These are phyloP conservation scores for Bellardia pandia DNA, from an alignment of 2,888 invertebrate species.

Conservation along the genomic window DNA sequence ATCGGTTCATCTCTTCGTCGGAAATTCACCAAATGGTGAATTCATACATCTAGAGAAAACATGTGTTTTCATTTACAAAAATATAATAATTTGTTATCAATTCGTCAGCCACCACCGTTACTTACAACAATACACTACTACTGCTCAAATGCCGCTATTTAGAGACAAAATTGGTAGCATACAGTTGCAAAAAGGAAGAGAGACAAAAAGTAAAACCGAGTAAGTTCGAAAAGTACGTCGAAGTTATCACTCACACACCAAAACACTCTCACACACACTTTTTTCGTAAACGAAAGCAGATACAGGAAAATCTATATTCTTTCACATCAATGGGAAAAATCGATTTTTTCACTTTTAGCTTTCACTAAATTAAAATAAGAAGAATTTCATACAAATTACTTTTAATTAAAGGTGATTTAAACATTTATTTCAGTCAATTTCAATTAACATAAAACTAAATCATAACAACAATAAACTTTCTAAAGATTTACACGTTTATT, in stretches of 20 bases:
- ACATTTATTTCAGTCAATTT: background rate
- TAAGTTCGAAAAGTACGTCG: constrained; percentile 45
- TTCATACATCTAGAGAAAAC: constrained; percentile 23
- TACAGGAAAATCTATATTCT: constrained; percentile 75
- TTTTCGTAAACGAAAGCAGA: constrained; percentile 66
- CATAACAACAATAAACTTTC: background rate
- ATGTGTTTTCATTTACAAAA: constrained; percentile 36
- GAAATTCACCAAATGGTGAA: constrained; percentile 29
- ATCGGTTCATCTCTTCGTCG: constrained; percentile 5
- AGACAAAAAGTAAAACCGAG: constrained; percentile 6
- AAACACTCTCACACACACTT: constrained; percentile 51
- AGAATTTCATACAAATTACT: constrained; percentile 15
- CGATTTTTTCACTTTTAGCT: constrained; percentile 73
- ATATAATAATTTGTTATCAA: constrained; percentile 7
- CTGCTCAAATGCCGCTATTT: constrained; percentile 65
- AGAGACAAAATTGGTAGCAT: background rate
- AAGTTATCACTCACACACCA: constrained; percentile 47
- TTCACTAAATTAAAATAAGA: constrained; percentile 42
- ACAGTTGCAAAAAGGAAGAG: constrained; percentile 43
- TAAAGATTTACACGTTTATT: constrained; percentile 17
- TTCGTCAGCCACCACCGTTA: constrained; percentile 32
- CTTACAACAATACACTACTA: constrained; percentile 36
- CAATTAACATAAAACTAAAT: background rate
- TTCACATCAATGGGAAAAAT: constrained; percentile 74
- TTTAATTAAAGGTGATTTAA: constrained; percentile 22